phyloP scores from a whole-genome alignment of 2,113 vertebrate genomes.

The Hippoglossus stenolepis region DNA sequence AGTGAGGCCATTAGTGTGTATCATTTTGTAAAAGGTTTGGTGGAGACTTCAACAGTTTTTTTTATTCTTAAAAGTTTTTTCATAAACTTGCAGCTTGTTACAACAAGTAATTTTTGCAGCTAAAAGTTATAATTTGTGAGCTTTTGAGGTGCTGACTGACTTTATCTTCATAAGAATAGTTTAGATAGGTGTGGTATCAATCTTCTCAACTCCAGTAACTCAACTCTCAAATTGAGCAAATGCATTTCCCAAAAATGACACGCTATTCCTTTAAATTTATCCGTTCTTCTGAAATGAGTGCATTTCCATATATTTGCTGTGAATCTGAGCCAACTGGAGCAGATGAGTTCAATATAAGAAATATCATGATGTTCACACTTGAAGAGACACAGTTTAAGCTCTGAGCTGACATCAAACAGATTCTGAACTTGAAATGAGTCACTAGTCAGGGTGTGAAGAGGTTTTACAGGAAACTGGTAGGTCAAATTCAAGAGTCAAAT shows the following conservation, averaged over 20 bases:
- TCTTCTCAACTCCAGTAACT: background rate
- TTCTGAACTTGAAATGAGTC: background rate
- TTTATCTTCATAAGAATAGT: no score
- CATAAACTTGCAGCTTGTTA: no score
- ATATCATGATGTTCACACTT: background rate
- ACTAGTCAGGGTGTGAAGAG: background rate
- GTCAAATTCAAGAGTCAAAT: constrained; percentile 20
- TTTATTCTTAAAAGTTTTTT: no score
- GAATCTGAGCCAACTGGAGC: background rate
- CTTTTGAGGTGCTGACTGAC: no score
- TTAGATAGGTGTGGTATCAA: no score
- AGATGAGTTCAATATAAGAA: background rate
- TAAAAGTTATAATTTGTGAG: no score
- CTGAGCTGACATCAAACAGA: constrained; percentile 2
- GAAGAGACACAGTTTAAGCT: background rate
- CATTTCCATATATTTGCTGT: background rate
- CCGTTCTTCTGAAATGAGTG: background rate
- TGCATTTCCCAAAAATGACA: background rate
- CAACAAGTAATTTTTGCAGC: no score
- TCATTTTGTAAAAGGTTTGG: no score
- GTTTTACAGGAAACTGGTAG: background rate
- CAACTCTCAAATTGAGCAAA: no score
- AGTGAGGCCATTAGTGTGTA: no score
- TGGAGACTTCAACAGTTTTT: no score
- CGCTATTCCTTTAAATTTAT: background rate